These are phyloP conservation scores for Papilio gigon DNA, from an alignment of 2,888 invertebrate species.

Conservation along the genomic window DNA sequence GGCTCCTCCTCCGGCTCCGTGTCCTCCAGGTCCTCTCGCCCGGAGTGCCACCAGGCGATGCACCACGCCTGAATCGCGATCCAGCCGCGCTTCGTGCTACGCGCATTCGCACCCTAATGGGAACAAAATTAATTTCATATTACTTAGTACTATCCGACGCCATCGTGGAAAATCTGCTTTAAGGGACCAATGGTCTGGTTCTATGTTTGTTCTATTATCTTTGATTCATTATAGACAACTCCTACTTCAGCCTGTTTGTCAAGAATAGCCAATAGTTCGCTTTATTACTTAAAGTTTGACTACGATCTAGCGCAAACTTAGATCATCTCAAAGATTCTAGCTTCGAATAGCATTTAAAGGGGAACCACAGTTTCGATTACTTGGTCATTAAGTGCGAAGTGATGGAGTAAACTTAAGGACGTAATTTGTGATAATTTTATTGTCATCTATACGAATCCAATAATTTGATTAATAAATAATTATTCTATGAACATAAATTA, in stretches of 20 bases:
- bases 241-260: neutral
- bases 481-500: too few species aligned
- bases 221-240: neutral
- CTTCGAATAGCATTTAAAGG: constrained; percentile 10
- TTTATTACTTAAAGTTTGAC: constrained; percentile 7
- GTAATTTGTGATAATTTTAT: too few species aligned
- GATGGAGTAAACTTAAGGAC: neutral
- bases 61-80: constrained; percentile 88
- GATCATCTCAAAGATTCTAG: neutral
- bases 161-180: too few species aligned
- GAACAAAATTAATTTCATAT: constrained; percentile 17
- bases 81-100: constrained; percentile 75
- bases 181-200: too few species aligned
- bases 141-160: neutral
- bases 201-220: too few species aligned
- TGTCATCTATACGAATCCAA: too few species aligned
- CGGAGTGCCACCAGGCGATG: constrained; percentile 95
- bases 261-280: constrained; percentile 1
- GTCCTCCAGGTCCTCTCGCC: constrained; percentile 90
- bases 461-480: too few species aligned
- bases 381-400: neutral
- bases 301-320: constrained; percentile 9
- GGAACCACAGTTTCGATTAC: neutral
- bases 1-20: constrained; percentile 90
- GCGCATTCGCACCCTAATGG: constrained; percentile 55